These are phyloP conservation scores for Lepidochrysops patricia DNA, from an alignment of 2,888 invertebrate species.

Conservation along the genomic window DNA sequence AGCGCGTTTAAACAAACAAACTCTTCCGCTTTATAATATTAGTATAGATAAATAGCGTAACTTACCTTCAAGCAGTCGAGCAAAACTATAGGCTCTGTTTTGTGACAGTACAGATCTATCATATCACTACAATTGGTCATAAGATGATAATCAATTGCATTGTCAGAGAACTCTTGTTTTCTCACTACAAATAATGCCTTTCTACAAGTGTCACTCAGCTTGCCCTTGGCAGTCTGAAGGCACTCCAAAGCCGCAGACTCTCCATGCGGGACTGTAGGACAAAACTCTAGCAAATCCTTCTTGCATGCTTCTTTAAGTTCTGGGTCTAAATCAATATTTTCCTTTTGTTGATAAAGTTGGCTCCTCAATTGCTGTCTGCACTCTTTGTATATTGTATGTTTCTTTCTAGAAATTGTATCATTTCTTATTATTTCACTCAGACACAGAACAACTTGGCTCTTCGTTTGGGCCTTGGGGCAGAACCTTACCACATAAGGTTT, in stretches of 20 bases:
- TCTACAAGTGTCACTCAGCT: constrained; percentile 81
- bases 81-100: constrained; percentile 79
- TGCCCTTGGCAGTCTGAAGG: constrained; percentile 77
- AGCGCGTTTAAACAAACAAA: no score
- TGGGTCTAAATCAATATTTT: constrained; percentile 90
- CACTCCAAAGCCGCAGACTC: constrained; percentile 87
- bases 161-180: constrained; percentile 89
- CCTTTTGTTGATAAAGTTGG: constrained; percentile 93
- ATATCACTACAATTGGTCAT: constrained; percentile 88
- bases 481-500: constrained; percentile 83
- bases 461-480: constrained; percentile 81
- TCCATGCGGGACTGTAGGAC: constrained; percentile 79
- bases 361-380: constrained; percentile 93
- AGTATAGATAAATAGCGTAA: no score
- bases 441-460: constrained; percentile 86
- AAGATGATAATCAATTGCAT: constrained; percentile 89
- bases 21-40: no score
- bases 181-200: constrained; percentile 88
- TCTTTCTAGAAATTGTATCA: constrained; percentile 84
- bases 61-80: constrained; percentile 84
- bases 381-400: constrained; percentile 87
- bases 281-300: constrained; percentile 83
- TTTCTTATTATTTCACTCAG: constrained; percentile 93
- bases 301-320: constrained; percentile 87
- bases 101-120: constrained; percentile 88